Base-by-base conservation (phyloP, 2,888 invertebrate species). In the Helobdella robusta region DNA sequence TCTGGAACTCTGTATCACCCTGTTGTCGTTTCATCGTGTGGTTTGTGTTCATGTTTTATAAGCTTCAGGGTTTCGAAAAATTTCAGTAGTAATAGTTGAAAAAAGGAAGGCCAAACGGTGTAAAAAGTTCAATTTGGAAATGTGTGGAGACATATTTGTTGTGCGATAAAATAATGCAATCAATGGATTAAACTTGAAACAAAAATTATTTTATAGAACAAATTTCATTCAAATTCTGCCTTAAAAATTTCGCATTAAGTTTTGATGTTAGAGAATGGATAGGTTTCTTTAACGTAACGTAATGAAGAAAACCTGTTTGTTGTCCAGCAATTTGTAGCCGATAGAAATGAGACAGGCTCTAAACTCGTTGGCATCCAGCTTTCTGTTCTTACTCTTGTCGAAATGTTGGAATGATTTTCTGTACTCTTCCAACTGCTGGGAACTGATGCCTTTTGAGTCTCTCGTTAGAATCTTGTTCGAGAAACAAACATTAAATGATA, bases 1-100 rank as follows among this genome's bases (percentile, higher is more conserved):
- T 89, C 82, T 93, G 92, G 89, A 98, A 94, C 83, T 97, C 97
- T 76, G 93, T 89, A 78, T 98, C 97, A 73, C 97, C 97, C 85
- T 93, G 2, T 15, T 18, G n/a, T n/a, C 28, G 32, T 30, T n/a
- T n/a, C 6, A 56, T 18, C 4, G 6, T 4, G 32, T n/a, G 30
- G 32, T 8, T 25, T 56, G 32, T 1, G n/a, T 56, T 28, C 1
- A 5, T 2, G 18, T 23, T 5, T 52, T 56, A 8, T 25, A 32
- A 2, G 46, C 23, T 28, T 35, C 1, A 30, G 15, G 32, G 8
- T 18, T 28, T 11, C 11, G 8, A 23, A 32, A 32, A 11, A 23
- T 8, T 15, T 30, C 8, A 23, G 32, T 18, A 23, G 32, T 28
- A 30, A 58, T 11, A 60, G 30, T 20, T n/a, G 15, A 15, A n/a